Evolutionary conservation across 1,140 invertebrate genomes (phyloP).

Genomic region (Danaus plexippus): DNA sequence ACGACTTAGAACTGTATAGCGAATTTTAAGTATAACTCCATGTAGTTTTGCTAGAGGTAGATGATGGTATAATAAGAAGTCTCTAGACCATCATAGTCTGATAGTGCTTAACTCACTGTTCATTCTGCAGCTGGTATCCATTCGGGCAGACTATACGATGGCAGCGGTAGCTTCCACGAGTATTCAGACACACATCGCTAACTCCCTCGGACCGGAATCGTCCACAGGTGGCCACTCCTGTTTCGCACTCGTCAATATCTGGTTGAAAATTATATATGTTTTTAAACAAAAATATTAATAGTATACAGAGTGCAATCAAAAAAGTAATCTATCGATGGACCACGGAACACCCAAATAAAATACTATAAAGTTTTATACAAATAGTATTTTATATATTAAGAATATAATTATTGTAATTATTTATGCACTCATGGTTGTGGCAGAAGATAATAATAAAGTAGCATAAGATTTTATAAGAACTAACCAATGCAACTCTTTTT

Average conservation of each 20-base stretch:
- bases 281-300: background rate
- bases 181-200: constrained; percentile 93
- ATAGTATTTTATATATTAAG: too few relatives aligned
- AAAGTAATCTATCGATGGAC: background rate
- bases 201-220: constrained; percentile 70
- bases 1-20: too few relatives aligned
- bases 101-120: constrained; percentile 30
- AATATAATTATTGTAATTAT: too few relatives aligned
- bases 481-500: constrained; percentile 84
- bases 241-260: constrained; percentile 92
- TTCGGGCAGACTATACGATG: constrained; percentile 87
- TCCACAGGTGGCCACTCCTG: constrained; percentile 73
- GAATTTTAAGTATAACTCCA: too few relatives aligned
- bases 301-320: background rate
- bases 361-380: too few relatives aligned
- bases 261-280: constrained; percentile 7
- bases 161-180: constrained; percentile 88
- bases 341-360: too few relatives aligned
- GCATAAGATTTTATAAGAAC: constrained; percentile 1
- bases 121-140: constrained; percentile 75
- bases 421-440: too few relatives aligned
- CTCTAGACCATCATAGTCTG: too few relatives aligned
- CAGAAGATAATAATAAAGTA: too few relatives aligned
- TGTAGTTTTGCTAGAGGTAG: too few relatives aligned
- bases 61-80: too few relatives aligned